These are phyloP conservation scores for Loriculus beryllinus DNA, from an alignment of 2,797 vertebrate species.

Conservation along the genomic window DNA sequence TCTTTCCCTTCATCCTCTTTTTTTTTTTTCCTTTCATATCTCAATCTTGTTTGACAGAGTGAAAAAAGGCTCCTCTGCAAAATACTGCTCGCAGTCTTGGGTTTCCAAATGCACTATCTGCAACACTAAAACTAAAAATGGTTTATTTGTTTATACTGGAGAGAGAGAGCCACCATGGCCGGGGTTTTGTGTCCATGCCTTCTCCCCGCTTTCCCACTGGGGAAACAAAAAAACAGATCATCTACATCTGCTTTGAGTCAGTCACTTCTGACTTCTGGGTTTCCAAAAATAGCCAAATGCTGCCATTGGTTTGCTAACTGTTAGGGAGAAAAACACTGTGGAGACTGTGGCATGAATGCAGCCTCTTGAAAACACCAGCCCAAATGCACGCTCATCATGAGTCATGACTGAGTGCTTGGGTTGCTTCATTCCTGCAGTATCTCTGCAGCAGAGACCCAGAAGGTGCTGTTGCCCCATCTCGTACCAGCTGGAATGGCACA, in stretches of 20 bases:
- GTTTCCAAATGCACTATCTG: background rate
- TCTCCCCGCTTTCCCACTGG: background rate
- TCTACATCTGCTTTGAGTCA: slow-evolving; percentile 48
- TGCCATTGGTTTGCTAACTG: slow-evolving; percentile 39
- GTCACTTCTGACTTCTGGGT: slow-evolving; percentile 36
- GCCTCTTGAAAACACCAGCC: slow-evolving; percentile 34
- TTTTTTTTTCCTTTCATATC: background rate
- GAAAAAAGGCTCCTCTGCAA: background rate
- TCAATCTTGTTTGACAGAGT: background rate
- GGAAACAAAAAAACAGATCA: slow-evolving; percentile 28
- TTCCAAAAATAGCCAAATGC: slow-evolving; percentile 56
- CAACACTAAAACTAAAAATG: background rate
- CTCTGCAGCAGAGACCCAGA: background rate
- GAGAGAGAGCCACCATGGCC: background rate
- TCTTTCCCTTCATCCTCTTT: no score
- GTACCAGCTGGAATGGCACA: background rate
- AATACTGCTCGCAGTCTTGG: background rate
- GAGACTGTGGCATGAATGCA: slow-evolving; percentile 28
- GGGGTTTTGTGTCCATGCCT: background rate
- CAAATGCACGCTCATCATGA: slow-evolving; percentile 29
- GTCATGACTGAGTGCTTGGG: background rate
- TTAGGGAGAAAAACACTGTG: slow-evolving; percentile 13
- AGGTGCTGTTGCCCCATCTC: fast-evolving
- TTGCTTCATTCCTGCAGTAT: background rate
- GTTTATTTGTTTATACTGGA: background rate